Conservation (phyloP, 1,140 invertebrate genomes). For the Globodera rostochiensis region DNA sequence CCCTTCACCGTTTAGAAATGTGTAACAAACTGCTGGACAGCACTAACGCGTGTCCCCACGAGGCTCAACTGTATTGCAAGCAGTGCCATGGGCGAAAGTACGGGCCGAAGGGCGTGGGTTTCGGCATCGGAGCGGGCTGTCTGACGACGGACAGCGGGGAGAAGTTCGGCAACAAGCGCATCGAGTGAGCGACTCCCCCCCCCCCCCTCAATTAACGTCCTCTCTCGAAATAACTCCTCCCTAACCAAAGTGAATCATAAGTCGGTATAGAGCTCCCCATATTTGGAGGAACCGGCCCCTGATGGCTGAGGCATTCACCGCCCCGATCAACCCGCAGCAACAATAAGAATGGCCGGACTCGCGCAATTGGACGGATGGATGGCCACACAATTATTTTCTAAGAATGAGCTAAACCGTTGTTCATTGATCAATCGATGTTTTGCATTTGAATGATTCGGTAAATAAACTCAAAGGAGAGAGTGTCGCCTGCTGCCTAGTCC, state of each 20-base stretch:
- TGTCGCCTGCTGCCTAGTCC: not conserved
- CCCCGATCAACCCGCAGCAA: slow-evolving; percentile 61
- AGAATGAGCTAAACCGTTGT: not conserved
- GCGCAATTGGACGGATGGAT: not conserved
- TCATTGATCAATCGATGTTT: slow-evolving; percentile 9
- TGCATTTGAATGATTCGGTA: not conserved
- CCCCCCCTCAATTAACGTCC: slow-evolving; percentile 82
- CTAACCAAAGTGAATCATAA: slow-evolving; percentile 17
- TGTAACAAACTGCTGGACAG: slow-evolving; percentile 89
- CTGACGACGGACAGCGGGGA: slow-evolving; percentile 91
- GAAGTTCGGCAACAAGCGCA: slow-evolving; percentile 77
- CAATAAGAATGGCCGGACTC: slow-evolving; percentile 37
- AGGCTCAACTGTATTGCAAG: slow-evolving; percentile 89
- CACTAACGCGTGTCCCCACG: slow-evolving; percentile 77
- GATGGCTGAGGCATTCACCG: slow-evolving; percentile 63
- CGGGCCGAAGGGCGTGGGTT: slow-evolving; percentile 94
- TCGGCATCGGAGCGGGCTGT: slow-evolving; percentile 93
- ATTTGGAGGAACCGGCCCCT: slow-evolving; percentile 61
- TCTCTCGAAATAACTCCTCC: slow-evolving; percentile 67
- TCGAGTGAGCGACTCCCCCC: slow-evolving; percentile 89
- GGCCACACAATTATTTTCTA: not conserved
- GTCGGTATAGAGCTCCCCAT: slow-evolving; percentile 14
- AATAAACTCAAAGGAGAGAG: not conserved
- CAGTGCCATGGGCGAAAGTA: slow-evolving; percentile 87
- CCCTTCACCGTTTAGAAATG: slow-evolving; percentile 72